These are phyloP conservation scores for Phortica magna DNA, from an alignment of 2,888 invertebrate species.

Conservation along the genomic window DNA sequence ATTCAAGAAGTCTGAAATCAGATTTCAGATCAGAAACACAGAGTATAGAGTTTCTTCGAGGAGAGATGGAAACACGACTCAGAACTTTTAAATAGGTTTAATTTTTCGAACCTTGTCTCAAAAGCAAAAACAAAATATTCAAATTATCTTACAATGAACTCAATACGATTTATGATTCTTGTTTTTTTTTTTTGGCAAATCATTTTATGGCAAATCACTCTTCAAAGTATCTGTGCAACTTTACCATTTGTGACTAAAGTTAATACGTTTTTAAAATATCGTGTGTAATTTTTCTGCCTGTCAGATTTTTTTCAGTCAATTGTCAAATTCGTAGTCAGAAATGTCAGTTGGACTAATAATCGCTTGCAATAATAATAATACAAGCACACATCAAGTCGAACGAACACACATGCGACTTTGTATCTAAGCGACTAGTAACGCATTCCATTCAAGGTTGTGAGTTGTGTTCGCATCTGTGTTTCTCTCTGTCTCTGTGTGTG, in stretches of 20 bases:
- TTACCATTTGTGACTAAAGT: constrained; percentile 8
- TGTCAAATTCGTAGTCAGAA: constrained; percentile 68
- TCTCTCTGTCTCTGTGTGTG: constrained; percentile 8
- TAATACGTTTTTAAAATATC: constrained; percentile 3
- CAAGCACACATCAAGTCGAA: not conserved
- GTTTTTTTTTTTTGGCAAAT: too few species aligned
- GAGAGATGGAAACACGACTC: too few species aligned
- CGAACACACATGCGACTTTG: constrained; percentile 30
- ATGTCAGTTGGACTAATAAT: constrained; percentile 53
- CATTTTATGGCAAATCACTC: too few species aligned
- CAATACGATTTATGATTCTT: too few species aligned
- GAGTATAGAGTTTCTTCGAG: too few species aligned
- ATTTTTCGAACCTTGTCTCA: too few species aligned
- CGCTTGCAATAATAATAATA: constrained; percentile 2
- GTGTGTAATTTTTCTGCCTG: not conserved
- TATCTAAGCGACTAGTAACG: constrained; percentile 45
- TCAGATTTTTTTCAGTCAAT: constrained; percentile 31
- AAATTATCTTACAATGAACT: too few species aligned
- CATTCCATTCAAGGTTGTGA: constrained; percentile 69
- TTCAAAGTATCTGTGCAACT: not conserved
- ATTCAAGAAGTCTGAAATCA: too few species aligned
- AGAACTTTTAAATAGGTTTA: too few species aligned
- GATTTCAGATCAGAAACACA: too few species aligned
- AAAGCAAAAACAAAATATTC: too few species aligned
- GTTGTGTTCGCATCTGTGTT: constrained; percentile 45